Evolutionary conservation across 2,797 vertebrate species (phyloP), one percentile per base, ranked within the genome.

Genomic region (Momotus momota): DNA sequence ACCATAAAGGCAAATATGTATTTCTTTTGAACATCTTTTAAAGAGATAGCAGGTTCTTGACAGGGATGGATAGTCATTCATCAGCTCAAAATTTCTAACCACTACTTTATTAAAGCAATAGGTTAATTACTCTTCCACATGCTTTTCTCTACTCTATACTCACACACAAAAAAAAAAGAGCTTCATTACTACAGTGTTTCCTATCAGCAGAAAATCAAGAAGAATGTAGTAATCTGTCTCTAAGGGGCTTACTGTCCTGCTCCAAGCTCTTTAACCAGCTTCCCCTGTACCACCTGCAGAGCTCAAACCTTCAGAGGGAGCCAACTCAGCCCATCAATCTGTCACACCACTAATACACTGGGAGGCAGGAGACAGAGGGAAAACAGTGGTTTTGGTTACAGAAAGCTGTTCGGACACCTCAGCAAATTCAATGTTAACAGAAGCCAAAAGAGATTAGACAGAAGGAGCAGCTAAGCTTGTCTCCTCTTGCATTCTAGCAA

Each of bases 211-310:
- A 69, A 86, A 66, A 88, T 7, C 80, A 93, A 83, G 40, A 43
- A 73, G 71, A 77, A 65, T 2, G 2, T 31, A 73, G 55, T 81
- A 67, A 95, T 93, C 77, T 65, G 54, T 35, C 65, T 69, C 49
- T 67, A 89, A 97, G 52, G 65, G 69, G 92, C 66, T 96, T 94
- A 93, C 71, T 62, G 71, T 55, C 72, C 75, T 21, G 49, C 57
- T 60, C 58, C 75, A 81, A 74, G 73, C 78, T 74, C 31, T 43
- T 83, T 79, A 73, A 27, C 29, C 27, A 8, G 10, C 70, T 74
- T 88, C 46, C 46, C 45, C 40, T 31, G 31, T 20, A 61, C 46
- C 86, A 81, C 43, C 58, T 77, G 84, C 55, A 77, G 62, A 31
- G 54, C 46, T 81, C 69, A 88, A 64, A 73, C 14, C 31, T 77